Evolutionary conservation across 1,140 invertebrate genomes (phyloP).

Genomic region (Condylostylus longicornis): DNA sequence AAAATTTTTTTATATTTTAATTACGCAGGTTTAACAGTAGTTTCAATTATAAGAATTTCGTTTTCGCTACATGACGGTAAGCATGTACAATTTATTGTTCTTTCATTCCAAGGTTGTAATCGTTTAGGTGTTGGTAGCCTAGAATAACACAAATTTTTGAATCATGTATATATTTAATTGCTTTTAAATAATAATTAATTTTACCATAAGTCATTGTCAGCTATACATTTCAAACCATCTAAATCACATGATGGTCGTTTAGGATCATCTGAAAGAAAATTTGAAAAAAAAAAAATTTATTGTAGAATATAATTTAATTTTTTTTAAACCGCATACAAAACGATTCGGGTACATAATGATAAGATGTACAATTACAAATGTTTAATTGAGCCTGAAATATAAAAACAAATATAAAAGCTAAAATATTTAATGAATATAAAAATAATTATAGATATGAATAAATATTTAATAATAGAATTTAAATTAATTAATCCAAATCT

Average conservation of each 20-base stretch:
- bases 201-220: slow-evolving; percentile 1
- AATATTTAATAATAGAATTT: too few relatives aligned
- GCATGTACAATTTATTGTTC: slow-evolving; percentile 23
- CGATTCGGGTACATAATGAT: slow-evolving; percentile 11
- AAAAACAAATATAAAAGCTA: too few relatives aligned
- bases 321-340: neutral
- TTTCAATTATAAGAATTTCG: slow-evolving; percentile 29
- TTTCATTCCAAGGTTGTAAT: slow-evolving; percentile 10
- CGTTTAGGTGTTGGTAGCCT: neutral
- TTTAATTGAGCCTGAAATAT: slow-evolving; percentile 25
- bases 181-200: slow-evolving; percentile 4
- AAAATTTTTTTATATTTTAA: neutral
- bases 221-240: slow-evolving; percentile 15
- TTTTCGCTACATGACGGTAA: slow-evolving; percentile 38
- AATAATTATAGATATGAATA: too few relatives aligned
- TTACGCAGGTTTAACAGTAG: neutral
- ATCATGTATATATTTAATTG: slow-evolving; percentile 17
- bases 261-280: slow-evolving; percentile 1
- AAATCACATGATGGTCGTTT: slow-evolving; percentile 17
- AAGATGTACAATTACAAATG: slow-evolving; percentile 36
- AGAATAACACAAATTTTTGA: too few relatives aligned
- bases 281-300: neutral
- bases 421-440: too few relatives aligned
- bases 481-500: too few relatives aligned
- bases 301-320: neutral